Conservation (phyloP, 2,113 vertebrate species). For the Psittacus erithacus region DNA sequence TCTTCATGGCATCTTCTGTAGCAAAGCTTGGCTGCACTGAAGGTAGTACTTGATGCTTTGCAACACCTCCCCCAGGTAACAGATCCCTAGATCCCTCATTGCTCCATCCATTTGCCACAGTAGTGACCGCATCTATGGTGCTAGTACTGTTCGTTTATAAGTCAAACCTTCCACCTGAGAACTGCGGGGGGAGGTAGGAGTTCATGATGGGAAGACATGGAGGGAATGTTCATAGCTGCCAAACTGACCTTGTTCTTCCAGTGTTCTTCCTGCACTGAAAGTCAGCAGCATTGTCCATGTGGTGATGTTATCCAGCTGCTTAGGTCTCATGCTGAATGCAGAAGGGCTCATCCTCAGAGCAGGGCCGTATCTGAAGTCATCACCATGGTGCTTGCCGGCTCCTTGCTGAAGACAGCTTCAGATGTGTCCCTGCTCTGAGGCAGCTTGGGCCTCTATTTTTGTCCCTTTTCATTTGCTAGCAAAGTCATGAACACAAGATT, state of each 20-base stretch:
- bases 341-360: neutral
- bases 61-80: neutral
- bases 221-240: neutral
- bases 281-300: neutral
- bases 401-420: neutral
- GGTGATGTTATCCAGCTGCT: neutral
- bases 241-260: neutral
- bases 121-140: neutral
- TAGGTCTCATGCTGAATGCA: neutral
- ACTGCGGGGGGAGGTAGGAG: neutral
- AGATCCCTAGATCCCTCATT: fast-evolving
- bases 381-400: neutral
- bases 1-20: neutral
- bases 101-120: neutral
- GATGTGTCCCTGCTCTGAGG: neutral
- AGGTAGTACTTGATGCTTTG: neutral
- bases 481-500: slow-evolving; percentile 33
- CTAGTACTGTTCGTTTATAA: neutral
- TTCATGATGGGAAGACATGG: neutral
- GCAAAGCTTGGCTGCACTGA: neutral
- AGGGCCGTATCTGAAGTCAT: neutral
- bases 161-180: neutral
- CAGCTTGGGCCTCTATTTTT: slow-evolving; percentile 7
- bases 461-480: slow-evolving; percentile 6
- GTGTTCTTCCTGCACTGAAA: neutral